Conservation (phyloP, 2,888 invertebrate species). For the Amitus sp. region DNA sequence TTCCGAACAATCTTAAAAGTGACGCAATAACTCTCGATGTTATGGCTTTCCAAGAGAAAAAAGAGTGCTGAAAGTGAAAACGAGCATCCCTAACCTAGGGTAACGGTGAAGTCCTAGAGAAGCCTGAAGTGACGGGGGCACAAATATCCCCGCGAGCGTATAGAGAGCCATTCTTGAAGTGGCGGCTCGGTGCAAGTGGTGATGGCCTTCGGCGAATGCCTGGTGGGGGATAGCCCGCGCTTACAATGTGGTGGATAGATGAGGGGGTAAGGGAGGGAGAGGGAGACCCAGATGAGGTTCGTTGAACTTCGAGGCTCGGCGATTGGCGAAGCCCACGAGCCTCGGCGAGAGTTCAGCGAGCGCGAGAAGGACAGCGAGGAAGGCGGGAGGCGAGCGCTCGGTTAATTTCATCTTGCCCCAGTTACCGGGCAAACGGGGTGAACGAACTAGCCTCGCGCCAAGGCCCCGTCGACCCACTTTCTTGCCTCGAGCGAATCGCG, state of each 20-base stretch:
- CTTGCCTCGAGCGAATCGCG: conserved; percentile 45
- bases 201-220: conserved; percentile 60
- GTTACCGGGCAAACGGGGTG: conserved; percentile 70
- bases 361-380: conserved; percentile 46
- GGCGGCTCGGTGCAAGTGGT: conserved; percentile 44
- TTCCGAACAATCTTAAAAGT: too few species aligned
- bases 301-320: conserved; percentile 61
- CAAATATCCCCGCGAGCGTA: conserved; percentile 21
- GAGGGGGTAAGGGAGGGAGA: conserved; percentile 20
- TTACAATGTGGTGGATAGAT: conserved; percentile 15
- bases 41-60: too few species aligned
- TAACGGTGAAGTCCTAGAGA: too few species aligned
- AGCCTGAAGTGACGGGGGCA: too few species aligned
- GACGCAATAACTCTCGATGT: too few species aligned
- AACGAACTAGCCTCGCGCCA: conserved; percentile 71
- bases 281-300: conserved; percentile 63
- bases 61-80: too few species aligned
- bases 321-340: conserved; percentile 57
- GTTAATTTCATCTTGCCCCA: conserved; percentile 75
- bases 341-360: conserved; percentile 39
- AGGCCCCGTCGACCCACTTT: conserved; percentile 65
- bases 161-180: conserved; percentile 34
- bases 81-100: too few species aligned
- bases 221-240: conserved; percentile 43
- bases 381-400: conserved; percentile 56